These are phyloP conservation scores for Mohoua ochrocephala DNA, from an alignment of 2,113 vertebrate genomes.

Conservation along the genomic window DNA sequence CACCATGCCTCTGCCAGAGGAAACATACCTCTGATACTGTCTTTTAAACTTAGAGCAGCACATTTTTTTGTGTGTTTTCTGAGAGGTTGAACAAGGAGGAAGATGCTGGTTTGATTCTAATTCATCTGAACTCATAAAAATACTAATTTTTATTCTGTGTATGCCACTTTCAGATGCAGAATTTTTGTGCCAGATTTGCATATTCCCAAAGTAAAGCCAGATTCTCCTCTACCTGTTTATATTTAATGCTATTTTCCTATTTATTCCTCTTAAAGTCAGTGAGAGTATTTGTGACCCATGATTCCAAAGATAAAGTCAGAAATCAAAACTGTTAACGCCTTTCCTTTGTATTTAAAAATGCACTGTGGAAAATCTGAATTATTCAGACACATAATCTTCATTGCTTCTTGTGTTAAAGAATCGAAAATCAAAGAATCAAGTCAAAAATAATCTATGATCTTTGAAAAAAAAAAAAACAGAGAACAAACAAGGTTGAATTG, in stretches of 20 bases:
- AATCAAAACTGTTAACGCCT: background rate
- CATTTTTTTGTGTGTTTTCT: background rate
- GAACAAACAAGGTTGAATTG: background rate
- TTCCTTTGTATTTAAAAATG: background rate
- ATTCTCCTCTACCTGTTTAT: background rate
- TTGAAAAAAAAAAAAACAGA: background rate
- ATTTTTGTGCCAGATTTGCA: background rate
- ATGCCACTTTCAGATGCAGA: background rate
- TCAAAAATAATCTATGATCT: background rate
- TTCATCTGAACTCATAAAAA: background rate
- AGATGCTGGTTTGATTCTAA: background rate
- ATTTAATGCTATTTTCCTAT: background rate
- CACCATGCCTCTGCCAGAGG: background rate
- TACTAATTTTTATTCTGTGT: background rate
- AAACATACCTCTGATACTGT: background rate
- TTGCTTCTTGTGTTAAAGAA: background rate
- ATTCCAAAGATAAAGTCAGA: background rate
- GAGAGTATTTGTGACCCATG: background rate
- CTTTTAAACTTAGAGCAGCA: background rate
- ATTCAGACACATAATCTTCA: background rate
- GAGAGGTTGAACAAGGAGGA: background rate
- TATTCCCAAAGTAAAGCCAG: background rate
- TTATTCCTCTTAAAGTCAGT: background rate
- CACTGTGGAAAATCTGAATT: background rate
- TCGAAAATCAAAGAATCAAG: background rate